Conservation (phyloP, 2,797 vertebrate genomes). For the Alca torda region DNA sequence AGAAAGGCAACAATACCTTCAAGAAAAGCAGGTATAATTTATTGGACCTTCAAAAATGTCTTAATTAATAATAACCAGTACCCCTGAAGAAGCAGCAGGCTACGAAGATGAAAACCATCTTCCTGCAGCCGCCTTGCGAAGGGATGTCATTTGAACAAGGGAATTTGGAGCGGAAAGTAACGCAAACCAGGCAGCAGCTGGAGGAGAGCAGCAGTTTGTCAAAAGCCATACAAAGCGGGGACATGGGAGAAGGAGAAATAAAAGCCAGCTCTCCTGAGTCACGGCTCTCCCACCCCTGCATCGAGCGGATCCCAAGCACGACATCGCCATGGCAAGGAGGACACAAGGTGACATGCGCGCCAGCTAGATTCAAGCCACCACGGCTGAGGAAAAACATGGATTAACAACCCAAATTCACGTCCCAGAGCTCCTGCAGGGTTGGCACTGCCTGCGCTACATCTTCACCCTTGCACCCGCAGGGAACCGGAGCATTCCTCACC, state of each 20-base stretch:
- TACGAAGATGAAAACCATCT: not conserved
- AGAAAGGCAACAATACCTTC: constrained; percentile 1
- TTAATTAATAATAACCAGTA: constrained; percentile 53
- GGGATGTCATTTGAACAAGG: constrained; percentile 22
- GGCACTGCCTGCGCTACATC: not conserved
- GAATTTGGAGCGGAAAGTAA: not conserved
- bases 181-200: constrained; percentile 26
- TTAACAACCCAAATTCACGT: not conserved
- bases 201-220: constrained; percentile 29
- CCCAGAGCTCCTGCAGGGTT: not conserved
- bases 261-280: not conserved
- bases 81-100: constrained; percentile 42
- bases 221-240: not conserved
- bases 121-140: constrained; percentile 3
- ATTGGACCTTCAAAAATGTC: constrained; percentile 24
- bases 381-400: not conserved
- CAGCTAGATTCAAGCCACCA: not conserved
- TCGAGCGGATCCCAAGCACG: not conserved
- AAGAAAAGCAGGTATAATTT: constrained; percentile 31
- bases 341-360: accelerated
- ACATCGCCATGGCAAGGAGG: accelerated
- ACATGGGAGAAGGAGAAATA: not conserved
- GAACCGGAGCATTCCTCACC: not conserved
- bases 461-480: too few relatives aligned
- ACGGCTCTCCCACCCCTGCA: not conserved